Conservation (phyloP, 2,888 invertebrate species). For the Odontocerum albicorne region DNA sequence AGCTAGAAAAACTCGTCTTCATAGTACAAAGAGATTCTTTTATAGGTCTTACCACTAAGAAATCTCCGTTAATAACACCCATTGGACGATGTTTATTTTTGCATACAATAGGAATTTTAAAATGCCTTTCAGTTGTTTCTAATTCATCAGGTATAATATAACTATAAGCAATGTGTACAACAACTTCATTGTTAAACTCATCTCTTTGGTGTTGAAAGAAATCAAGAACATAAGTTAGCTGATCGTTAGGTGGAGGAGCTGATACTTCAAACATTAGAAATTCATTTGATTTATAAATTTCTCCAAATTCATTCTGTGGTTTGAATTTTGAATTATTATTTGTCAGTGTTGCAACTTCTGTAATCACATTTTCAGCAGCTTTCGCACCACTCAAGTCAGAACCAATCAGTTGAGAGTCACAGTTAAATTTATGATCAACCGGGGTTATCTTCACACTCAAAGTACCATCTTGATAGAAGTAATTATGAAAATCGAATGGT, state of each 20-base stretch:
- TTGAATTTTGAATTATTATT: conserved; percentile 66
- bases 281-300: conserved; percentile 70
- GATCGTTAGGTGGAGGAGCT: conserved; percentile 68
- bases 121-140: conserved; percentile 73
- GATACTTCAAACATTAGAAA: conserved; percentile 79
- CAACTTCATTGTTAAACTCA: conserved; percentile 67
- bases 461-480: conserved; percentile 66
- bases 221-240: conserved; percentile 81
- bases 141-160: conserved; percentile 85
- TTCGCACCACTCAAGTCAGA: conserved; percentile 60
- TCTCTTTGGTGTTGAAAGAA: conserved; percentile 75
- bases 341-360: conserved; percentile 70
- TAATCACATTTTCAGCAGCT: conserved; percentile 51
- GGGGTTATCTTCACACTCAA: conserved; percentile 77
- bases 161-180: conserved; percentile 85
- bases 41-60: conserved; percentile 66
- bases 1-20: conserved; percentile 77
- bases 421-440: conserved; percentile 62
- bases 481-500: conserved; percentile 71
- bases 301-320: conserved; percentile 82
- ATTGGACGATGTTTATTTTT: conserved; percentile 85
- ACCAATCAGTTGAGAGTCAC: conserved; percentile 65
- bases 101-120: conserved; percentile 83
- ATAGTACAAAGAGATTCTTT: conserved; percentile 70
- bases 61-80: conserved; percentile 71